Conservation (phyloP, 2,113 vertebrate species). For the Oreochromis niloticus region DNA sequence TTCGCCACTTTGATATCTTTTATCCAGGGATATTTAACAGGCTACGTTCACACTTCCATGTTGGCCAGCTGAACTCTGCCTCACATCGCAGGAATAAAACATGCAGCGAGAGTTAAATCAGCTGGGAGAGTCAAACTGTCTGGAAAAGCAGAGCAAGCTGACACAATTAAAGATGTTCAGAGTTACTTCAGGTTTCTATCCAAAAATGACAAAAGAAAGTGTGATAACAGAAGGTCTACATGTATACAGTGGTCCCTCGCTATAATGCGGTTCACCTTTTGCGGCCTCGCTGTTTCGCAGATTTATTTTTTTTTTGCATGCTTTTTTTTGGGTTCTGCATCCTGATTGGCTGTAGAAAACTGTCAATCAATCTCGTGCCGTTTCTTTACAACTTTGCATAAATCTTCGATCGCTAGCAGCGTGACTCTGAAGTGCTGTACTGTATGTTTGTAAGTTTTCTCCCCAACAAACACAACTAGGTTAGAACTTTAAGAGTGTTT, state of each 20-base stretch:
- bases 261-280: not conserved
- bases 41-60: not conserved
- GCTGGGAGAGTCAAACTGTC: not conserved
- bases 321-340: not conserved
- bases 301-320: not conserved
- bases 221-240: not conserved
- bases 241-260: not conserved
- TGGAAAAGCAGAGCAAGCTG: not conserved
- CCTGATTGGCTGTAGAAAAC: not conserved
- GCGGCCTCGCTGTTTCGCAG: rapidly evolving
- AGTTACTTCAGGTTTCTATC: not conserved
- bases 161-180: not conserved
- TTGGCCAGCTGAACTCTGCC: not conserved
- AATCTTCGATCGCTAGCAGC: not conserved
- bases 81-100: not conserved
- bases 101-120: not conserved
- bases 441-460: not conserved
- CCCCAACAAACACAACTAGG: not conserved
- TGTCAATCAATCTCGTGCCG: not conserved
- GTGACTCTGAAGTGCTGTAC: not conserved
- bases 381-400: not conserved
- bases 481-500: not conserved
- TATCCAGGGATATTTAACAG: not conserved
- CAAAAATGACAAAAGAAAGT: not conserved
- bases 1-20: not conserved